phyloP scores from a whole-genome alignment of 2,113 vertebrate genomes.

The Onychostruthus taczanowskii region DNA sequence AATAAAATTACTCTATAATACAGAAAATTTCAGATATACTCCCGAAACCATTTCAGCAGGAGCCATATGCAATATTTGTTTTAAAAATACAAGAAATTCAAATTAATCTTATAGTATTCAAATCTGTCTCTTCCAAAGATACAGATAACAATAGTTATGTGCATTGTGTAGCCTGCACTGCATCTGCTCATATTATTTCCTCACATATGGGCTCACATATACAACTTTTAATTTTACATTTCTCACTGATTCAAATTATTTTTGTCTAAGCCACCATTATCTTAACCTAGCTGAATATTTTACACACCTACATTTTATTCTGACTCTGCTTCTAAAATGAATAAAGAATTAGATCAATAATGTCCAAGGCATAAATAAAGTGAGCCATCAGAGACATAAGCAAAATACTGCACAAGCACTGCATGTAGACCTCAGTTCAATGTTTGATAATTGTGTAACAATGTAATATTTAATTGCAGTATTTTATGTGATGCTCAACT shows the following conservation, averaged over 20 bases:
- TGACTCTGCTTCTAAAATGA: not conserved
- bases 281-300: not conserved
- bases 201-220: not conserved
- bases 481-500: not conserved
- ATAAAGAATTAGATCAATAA: not conserved
- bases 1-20: not conserved
- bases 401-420: not conserved
- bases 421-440: not conserved
- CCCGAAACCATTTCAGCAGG: not conserved
- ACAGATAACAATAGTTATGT: not conserved
- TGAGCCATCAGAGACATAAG: not conserved
- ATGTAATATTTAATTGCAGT: not conserved
- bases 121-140: not conserved
- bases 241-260: not conserved
- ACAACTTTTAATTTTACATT: not conserved
- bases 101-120: not conserved
- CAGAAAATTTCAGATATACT: not conserved
- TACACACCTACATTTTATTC: not conserved
- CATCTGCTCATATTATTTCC: not conserved
- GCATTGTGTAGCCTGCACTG: not conserved
- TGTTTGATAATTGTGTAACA: not conserved
- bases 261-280: not conserved
- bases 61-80: not conserved
- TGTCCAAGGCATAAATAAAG: not conserved
- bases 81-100: not conserved